phyloP scores from a whole-genome alignment of 2,113 vertebrate species.

The Fulmarus glacialis region DNA sequence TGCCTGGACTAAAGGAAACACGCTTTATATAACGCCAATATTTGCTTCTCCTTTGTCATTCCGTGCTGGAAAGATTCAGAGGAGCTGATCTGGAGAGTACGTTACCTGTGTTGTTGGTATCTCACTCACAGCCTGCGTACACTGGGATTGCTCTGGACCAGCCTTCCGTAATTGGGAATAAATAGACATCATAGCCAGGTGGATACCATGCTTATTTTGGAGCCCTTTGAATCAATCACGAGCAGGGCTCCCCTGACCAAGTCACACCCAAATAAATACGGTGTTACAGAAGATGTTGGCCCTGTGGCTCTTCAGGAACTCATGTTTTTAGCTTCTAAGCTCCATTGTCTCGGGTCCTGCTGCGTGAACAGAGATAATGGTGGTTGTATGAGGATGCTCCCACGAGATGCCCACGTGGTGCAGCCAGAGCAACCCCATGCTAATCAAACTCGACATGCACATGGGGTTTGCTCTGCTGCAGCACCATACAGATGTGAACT shows the following conservation, averaged over 20 bases:
- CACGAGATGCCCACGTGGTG: fast-evolving
- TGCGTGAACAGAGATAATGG: neutral
- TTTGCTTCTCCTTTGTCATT: neutral
- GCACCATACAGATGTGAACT: neutral
- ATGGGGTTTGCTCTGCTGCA: fast-evolving
- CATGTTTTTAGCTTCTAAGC: neutral
- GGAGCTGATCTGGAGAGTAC: neutral
- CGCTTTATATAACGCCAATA: fast-evolving
- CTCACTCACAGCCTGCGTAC: neutral
- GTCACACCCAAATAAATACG: neutral
- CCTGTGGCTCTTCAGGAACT: neutral
- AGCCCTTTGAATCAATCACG: neutral
- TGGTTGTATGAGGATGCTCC: neutral
- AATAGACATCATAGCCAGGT: neutral
- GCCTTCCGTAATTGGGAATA: fast-evolving
- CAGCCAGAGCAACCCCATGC: neutral
- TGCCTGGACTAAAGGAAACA: neutral
- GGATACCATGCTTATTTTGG: neutral
- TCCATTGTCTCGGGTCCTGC: neutral
- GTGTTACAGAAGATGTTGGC: neutral
- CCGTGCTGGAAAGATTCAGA: neutral
- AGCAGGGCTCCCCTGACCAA: neutral
- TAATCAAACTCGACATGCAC: neutral
- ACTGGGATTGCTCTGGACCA: neutral
- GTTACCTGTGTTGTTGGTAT: neutral